Conservation (phyloP, 2,888 invertebrate species). For the Lysandra bellargus region DNA sequence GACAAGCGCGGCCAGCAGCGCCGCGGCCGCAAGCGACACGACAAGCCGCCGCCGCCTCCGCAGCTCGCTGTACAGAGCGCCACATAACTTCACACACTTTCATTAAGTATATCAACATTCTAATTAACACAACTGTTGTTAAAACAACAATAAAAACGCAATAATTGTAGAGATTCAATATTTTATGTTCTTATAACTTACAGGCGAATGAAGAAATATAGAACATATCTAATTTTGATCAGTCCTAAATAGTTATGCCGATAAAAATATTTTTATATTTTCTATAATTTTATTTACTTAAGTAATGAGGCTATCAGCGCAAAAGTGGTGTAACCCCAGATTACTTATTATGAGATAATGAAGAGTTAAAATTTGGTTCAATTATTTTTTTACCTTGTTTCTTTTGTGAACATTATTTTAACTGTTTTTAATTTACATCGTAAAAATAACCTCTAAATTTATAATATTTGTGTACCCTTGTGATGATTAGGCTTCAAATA, state of each 20-base stretch:
- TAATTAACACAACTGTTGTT: background rate
- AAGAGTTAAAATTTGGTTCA: too few relatives aligned
- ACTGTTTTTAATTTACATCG: too few relatives aligned
- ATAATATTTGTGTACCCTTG: too few relatives aligned
- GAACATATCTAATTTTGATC: background rate
- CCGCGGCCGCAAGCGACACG: constrained; percentile 63
- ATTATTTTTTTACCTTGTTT: too few relatives aligned
- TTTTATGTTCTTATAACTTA: constrained; percentile 1
- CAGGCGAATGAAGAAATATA: background rate
- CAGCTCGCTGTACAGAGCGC: constrained; percentile 24
- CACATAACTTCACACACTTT: background rate
- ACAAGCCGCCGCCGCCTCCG: constrained; percentile 49
- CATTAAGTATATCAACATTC: background rate
- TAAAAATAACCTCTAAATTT: too few relatives aligned
- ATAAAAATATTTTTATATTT: constrained; percentile 13
- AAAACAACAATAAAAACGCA: constrained; percentile 7
- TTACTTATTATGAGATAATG: too few relatives aligned
- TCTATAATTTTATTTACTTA: background rate
- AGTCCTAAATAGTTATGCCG: background rate
- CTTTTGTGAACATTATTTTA: too few relatives aligned
- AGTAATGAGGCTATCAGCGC: too few relatives aligned
- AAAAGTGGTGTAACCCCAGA: too few relatives aligned
- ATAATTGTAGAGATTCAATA: background rate
- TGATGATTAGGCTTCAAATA: too few relatives aligned
- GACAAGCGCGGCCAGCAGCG: constrained; percentile 81